Evolutionary conservation across 2,797 vertebrate genomes (phyloP).

Genomic region (Muscicapa comitata): DNA sequence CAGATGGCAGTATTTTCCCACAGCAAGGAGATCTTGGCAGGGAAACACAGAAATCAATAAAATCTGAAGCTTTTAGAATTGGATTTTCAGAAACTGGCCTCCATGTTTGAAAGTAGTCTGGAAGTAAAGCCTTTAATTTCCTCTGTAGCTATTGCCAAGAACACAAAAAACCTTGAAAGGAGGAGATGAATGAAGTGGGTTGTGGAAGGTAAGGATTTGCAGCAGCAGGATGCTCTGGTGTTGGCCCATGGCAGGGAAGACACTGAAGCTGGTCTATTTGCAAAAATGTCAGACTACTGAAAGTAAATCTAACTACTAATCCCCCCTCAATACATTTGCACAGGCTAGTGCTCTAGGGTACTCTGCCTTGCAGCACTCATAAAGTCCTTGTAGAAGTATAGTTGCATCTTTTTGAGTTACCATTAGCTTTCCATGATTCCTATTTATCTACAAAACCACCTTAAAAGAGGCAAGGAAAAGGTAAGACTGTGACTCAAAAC

Average conservation of each 20-base stretch:
- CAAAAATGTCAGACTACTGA: not conserved
- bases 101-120: slow-evolving; percentile 19
- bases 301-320: not conserved
- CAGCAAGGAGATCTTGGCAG: slow-evolving; percentile 7
- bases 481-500: not conserved
- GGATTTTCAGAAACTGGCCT: slow-evolving; percentile 9
- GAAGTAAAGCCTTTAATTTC: slow-evolving; percentile 39
- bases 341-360: not conserved
- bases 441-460: not conserved
- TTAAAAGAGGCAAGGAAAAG: not conserved
- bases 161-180: not conserved
- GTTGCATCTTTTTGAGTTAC: not conserved
- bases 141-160: not conserved
- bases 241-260: not conserved
- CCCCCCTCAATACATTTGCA: rapidly evolving
- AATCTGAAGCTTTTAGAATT: not conserved
- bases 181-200: not conserved
- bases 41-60: slow-evolving; percentile 1
- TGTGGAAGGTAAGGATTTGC: not conserved
- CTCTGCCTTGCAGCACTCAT: not conserved
- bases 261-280: not conserved
- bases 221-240: not conserved
- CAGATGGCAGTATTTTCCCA: slow-evolving; percentile 18
- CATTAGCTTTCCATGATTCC: not conserved
- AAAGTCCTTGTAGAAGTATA: not conserved